Evolutionary conservation across 2,113 vertebrate genomes (phyloP).

Genomic region (Thalassoma bifasciatum): DNA sequence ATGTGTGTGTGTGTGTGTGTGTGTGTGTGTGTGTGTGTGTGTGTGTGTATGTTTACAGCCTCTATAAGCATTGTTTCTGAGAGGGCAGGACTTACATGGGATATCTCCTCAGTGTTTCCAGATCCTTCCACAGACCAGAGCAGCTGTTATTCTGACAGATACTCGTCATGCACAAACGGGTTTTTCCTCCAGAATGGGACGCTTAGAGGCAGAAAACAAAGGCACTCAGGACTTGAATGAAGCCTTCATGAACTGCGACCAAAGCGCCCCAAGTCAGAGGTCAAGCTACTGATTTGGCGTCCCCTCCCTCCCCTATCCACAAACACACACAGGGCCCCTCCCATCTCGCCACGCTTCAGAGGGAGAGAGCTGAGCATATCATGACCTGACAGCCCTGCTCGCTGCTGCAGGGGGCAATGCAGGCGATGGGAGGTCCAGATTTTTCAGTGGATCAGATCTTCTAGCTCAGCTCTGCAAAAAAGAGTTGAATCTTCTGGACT

Average conservation of each 20-base stretch:
- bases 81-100: too few relatives aligned
- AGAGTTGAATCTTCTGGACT: too few relatives aligned
- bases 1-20: too few relatives aligned
- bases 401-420: conserved; percentile 8
- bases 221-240: conserved; percentile 43
- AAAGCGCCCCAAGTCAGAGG: conserved; percentile 61
- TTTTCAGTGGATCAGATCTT: background rate
- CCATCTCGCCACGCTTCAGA: conserved; percentile 54
- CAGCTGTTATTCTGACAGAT: conserved; percentile 20
- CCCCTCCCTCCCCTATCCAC: conserved; percentile 10
- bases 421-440: background rate
- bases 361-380: conserved; percentile 56
- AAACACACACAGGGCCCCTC: background rate
- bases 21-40: too few relatives aligned
- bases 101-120: background rate
- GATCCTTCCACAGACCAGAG: background rate
- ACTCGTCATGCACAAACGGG: background rate
- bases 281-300: conserved; percentile 74
- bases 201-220: background rate
- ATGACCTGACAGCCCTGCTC: conserved; percentile 55
- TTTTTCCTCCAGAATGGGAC: conserved; percentile 10
- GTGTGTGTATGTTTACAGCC: too few relatives aligned
- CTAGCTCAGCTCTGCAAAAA: background rate
- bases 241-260: conserved; percentile 70
- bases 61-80: too few relatives aligned